Conservation (phyloP, 2,113 vertebrate species). For the Thermophis baileyi region DNA sequence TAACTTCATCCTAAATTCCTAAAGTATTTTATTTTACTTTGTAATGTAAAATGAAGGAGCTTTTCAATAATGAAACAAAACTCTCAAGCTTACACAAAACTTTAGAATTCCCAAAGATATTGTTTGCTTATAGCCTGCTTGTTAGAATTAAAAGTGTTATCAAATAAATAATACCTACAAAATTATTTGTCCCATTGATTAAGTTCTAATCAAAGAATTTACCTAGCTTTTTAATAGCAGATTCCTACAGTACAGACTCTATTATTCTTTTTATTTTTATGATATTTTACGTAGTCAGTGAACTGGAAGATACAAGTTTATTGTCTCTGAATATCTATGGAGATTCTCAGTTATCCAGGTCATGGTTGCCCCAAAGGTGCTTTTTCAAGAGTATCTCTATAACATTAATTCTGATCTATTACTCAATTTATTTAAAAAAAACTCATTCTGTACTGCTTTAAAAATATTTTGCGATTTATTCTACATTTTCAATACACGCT, state of each 20-base stretch:
- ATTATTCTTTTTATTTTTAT: neutral
- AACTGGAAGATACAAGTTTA: neutral
- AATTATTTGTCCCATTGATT: neutral
- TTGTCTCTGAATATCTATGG: neutral
- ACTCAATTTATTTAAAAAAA: neutral
- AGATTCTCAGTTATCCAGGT: no score
- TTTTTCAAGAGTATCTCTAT: no score
- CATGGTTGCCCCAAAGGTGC: no score
- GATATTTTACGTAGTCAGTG: fast-evolving
- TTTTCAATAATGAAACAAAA: neutral
- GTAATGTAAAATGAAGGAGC: neutral
- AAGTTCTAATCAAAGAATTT: neutral
- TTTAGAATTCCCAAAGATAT: neutral
- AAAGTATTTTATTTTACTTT: neutral
- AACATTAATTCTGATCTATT: neutral
- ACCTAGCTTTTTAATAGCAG: neutral
- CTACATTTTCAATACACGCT: neutral
- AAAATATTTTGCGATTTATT: neutral
- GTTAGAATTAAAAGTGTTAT: neutral
- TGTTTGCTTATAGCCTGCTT: neutral
- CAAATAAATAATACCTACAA: neutral
- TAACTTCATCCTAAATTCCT: neutral
- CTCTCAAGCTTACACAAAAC: neutral
- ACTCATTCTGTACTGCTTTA: neutral
- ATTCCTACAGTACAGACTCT: neutral